Evolutionary conservation across 2,888 invertebrate species (phyloP), one percentile per base, ranked within the genome.

Genomic region (Xestia c-nigrum): DNA sequence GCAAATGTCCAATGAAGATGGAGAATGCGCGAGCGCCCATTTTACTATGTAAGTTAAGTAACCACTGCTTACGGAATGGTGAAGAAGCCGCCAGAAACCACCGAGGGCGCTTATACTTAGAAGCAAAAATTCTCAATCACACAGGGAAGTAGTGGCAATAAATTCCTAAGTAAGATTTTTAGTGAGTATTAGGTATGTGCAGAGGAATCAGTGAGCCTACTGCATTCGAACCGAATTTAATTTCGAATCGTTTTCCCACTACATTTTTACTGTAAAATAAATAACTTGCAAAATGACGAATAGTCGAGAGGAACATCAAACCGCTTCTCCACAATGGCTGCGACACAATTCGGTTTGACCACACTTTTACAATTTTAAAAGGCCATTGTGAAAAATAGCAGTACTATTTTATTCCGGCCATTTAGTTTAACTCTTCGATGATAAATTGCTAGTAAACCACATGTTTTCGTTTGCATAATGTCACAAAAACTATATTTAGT

Each of bases 401-500:
- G 31, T 66, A 43, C 43, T 80, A 67, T 83, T 72, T 76, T 74
- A 74, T 72, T 72, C 61, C 73, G 16, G 31, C 57, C 80, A 69
- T 68, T 84, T 76, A 68, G 50, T 71, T 72, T 47, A 68, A 80
- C 59, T 79, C 16, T 5, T 40, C n/a, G 16, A 84, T 83, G 65
- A 83, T 47, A 84, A 74, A 83, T 83, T 72, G 71, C 71, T 59
- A 74, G 66, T 65, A 55, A 68, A 71, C 79, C 76, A 66, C 80
- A 69, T 65, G 43, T 47, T 47, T 46, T 38, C 31, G 55, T 76
- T 67, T 55, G 2, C 72, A 66, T 47, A 72, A 55, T 70, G 74
- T 83, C 65, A 61, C n/a, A 52, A 67, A 78, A 72, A 59, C 63
- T 31, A 69, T 31, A 69, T 75, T 72, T 61, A 19, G n/a, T 65